Evolutionary conservation across 2,113 vertebrate species (phyloP).

Genomic region (Epinephelus moara): DNA sequence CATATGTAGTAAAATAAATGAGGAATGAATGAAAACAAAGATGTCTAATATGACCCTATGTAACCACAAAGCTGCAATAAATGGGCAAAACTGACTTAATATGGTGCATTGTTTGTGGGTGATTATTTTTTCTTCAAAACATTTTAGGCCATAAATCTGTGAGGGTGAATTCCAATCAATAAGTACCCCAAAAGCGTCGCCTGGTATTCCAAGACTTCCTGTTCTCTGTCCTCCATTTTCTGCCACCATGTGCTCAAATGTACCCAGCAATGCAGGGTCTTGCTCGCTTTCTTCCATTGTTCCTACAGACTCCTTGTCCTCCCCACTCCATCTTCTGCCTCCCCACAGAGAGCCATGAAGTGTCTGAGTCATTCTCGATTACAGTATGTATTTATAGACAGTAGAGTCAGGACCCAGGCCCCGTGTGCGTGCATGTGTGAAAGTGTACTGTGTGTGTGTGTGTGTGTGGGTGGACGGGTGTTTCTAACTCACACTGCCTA

Average conservation of each 20-base stretch:
- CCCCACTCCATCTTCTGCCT: conserved; percentile 50
- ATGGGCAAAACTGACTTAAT: not conserved
- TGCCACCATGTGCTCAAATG: conserved; percentile 35
- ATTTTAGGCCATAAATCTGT: not conserved
- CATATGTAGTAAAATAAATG: not conserved
- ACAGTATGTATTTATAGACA: conserved; percentile 77
- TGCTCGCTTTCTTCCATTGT: conserved; percentile 38
- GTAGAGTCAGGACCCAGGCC: conserved; percentile 68
- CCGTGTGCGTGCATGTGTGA: conserved; percentile 17
- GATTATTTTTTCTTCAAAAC: not conserved
- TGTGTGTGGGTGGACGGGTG: conserved; percentile 24
- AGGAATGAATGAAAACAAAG: not conserved
- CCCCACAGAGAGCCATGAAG: conserved; percentile 60
- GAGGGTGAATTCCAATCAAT: not conserved
- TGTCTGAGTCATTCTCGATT: conserved; percentile 78
- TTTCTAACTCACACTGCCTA: conserved; percentile 51
- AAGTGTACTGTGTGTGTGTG: conserved; percentile 4
- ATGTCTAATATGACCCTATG: not conserved
- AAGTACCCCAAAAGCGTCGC: not conserved
- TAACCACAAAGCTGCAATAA: not conserved
- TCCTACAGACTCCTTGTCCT: conserved; percentile 55
- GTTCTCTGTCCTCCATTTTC: conserved; percentile 57
- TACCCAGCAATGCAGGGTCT: conserved; percentile 17
- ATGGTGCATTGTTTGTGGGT: not conserved
- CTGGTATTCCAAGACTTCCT: conserved; percentile 18